phyloP scores from a whole-genome alignment of 2,113 vertebrate genomes.

The Lasiurus cinereus region DNA sequence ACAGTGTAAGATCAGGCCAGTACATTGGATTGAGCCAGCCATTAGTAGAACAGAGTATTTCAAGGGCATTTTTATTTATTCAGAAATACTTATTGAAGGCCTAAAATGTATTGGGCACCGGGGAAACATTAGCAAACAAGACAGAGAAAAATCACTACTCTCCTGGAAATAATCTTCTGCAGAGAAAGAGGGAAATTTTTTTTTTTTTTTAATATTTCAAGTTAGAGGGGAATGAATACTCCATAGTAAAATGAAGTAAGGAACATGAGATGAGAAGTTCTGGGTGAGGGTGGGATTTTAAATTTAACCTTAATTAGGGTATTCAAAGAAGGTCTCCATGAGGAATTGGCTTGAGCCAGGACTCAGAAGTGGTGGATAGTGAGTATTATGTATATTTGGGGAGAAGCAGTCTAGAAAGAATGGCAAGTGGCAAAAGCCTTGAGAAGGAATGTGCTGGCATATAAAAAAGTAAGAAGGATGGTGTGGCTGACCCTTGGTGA shows the following conservation, averaged over 20 bases:
- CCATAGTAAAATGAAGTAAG: background rate
- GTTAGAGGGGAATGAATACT: background rate
- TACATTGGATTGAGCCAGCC: background rate
- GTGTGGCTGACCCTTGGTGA: background rate
- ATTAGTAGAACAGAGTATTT: background rate
- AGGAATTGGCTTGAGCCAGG: background rate
- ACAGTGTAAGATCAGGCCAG: background rate
- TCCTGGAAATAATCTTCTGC: background rate
- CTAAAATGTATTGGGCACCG: too few relatives aligned
- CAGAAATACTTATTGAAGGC: background rate
- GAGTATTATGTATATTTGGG: background rate
- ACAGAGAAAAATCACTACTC: background rate
- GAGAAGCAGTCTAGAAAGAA: background rate
- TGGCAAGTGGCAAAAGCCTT: background rate
- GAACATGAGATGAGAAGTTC: background rate
- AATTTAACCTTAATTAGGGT: background rate
- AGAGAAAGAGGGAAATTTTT: background rate
- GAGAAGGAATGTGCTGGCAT: background rate
- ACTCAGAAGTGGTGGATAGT: accelerated
- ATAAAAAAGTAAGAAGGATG: background rate
- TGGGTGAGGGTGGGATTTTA: background rate
- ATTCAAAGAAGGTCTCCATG: background rate
- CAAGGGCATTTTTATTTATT: background rate
- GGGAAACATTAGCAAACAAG: background rate
- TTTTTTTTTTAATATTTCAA: background rate